phyloP scores from a whole-genome alignment of 2,113 vertebrate species.

The Pseudorectes ferrugineus region DNA sequence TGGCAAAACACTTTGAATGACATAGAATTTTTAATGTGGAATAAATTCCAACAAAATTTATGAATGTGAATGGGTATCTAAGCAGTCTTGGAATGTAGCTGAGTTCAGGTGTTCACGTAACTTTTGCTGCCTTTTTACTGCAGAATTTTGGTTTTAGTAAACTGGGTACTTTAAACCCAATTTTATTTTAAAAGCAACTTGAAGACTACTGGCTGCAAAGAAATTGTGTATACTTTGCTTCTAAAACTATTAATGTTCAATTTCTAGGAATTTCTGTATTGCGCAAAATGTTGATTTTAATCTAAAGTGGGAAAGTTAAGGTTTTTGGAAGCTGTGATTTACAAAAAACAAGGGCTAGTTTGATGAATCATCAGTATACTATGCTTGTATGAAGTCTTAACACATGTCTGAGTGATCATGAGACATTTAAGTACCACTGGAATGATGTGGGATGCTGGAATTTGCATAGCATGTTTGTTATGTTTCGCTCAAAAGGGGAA shows the following conservation, averaged over 20 bases:
- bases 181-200: background rate
- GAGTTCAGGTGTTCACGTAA: background rate
- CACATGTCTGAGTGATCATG: rapidly evolving
- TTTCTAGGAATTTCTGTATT: background rate
- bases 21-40: background rate
- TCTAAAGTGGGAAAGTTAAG: background rate
- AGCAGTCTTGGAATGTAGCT: background rate
- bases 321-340: background rate
- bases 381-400: background rate
- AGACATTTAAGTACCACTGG: background rate
- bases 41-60: background rate
- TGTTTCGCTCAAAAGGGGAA: background rate
- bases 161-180: background rate
- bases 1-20: background rate
- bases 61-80: background rate
- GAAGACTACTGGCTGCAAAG: background rate
- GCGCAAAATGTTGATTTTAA: background rate
- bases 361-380: background rate
- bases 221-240: background rate
- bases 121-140: background rate
- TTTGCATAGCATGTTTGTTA: background rate
- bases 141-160: background rate
- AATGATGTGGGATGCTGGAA: background rate
- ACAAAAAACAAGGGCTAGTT: background rate
- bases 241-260: background rate